Evolutionary conservation across 2,888 invertebrate species (phyloP).

Genomic region (Ophion ellenae): DNA sequence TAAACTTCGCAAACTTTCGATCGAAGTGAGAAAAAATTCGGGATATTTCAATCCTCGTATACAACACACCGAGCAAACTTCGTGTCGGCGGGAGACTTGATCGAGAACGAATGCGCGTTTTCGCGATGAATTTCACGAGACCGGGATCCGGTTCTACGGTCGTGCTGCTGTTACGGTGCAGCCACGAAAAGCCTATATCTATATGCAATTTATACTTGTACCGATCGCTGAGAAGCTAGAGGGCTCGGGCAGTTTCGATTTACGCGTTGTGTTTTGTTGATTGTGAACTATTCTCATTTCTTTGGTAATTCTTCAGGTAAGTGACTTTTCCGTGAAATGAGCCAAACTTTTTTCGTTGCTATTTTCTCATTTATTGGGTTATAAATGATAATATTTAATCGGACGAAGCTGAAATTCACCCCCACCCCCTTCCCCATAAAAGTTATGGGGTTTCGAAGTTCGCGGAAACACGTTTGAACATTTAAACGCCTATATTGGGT

Average conservation of each 20-base stretch:
- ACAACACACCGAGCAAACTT: conserved; percentile 34
- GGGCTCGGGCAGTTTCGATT: conserved; percentile 7
- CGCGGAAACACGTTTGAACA: too few species aligned
- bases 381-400: too few species aligned
- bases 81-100: conserved; percentile 50
- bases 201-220: conserved; percentile 17
- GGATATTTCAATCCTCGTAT: conserved; percentile 22
- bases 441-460: too few species aligned
- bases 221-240: conserved; percentile 19
- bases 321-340: too few species aligned
- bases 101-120: conserved; percentile 56
- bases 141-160: conserved; percentile 57
- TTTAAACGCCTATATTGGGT: too few species aligned
- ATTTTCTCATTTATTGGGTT: too few species aligned
- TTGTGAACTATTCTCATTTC: not conserved
- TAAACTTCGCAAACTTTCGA: not conserved
- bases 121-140: conserved; percentile 58
- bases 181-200: conserved; percentile 47
- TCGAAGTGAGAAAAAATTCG: not conserved
- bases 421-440: too few species aligned
- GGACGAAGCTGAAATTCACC: too few species aligned
- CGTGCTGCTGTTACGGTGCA: conserved; percentile 53
- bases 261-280: not conserved
- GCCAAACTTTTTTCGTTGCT: too few species aligned
- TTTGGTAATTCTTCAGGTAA: not conserved